Percentiles rank a stretch among this genome's conserved stretches.
phyloP scores from a whole-genome alignment of 1,140 invertebrate species.

The Mylabris phalerata region DNA sequence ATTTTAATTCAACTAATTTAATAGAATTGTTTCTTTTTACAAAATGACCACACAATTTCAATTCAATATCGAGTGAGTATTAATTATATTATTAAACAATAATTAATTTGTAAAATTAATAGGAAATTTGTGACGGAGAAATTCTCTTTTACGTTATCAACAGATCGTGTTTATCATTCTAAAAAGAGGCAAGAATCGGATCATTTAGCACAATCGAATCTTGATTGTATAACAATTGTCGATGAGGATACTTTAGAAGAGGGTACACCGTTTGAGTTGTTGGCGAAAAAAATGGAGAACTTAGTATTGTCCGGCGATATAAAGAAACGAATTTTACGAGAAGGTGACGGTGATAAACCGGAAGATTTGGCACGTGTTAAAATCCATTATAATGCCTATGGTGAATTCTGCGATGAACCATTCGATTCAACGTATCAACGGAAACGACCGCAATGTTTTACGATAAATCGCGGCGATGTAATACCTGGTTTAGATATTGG shows the following conservation, averaged over 20 bases:
- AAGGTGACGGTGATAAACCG: conserved; percentile 49
- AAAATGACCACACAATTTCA: no score
- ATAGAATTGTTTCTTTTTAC: no score
- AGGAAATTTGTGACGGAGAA: no score
- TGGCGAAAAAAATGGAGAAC: conserved; percentile 24
- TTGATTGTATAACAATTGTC: conserved; percentile 3
- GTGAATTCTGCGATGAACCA: conserved; percentile 59
- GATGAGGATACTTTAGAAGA: conserved; percentile 4
- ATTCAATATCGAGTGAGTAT: no score
- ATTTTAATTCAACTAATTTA: no score
- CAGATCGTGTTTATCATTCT: no score
- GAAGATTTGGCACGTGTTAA: conserved; percentile 49
- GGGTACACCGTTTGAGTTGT: conserved; percentile 20
- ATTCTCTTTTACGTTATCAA: no score
- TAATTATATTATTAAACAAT: no score
- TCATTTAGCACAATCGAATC: no score
- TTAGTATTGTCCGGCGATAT: conserved; percentile 20
- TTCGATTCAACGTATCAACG: conserved; percentile 59
- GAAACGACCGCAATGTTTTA: conserved; percentile 41
- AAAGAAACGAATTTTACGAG: conserved; percentile 24
- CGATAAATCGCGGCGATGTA: conserved; percentile 44
- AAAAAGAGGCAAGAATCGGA: no score
- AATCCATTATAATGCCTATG: conserved; percentile 59
- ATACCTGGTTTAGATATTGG: conserved; percentile 59
- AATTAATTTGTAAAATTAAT: no score